Base-by-base conservation (phyloP, 64 coral and sea anemone genomes). In the Montipora cactus region DNA sequence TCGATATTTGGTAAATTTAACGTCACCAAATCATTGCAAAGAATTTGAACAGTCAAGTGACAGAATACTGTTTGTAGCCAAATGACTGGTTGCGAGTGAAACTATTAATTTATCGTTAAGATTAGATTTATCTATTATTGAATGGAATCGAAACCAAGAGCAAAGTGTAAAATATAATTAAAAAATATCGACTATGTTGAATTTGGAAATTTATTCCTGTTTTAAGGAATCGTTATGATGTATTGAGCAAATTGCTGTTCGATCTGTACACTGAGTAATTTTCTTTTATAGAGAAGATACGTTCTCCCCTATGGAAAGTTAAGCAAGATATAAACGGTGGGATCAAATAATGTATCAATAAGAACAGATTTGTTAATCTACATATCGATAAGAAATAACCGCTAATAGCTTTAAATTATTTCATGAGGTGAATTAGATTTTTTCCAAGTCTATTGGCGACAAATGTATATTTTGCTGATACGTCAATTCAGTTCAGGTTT, bases 311-410 rank as follows among this genome's bases (percentile, higher is more conserved):
- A 13, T 48, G 13, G 47, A 49, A 64, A 78, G 47, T 49, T 7
- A 8, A 21, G 51, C 28, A 23, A 71, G 45, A 8, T 20, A 86
- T 47, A 62, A 49, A 70, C 49, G 8, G 64, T 21, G 66, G 82
- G 47, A 71, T 59, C 21, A 84, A 86, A 86, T n/a, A 44, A 86
- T 71, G 47, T 86, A 86, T 86, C 9, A 86, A 70, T 86, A 71
- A 50, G 70, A 71, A 86, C 64, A 86, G 66, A 86, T 86, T 86
- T 86, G 44, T 49, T 72, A 86, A 86, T 70, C 66, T 49, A 86
- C 82, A 21, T 48, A 71, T 49, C 49, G 55, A 84, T 21, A 67
- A 67, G 81, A 84, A 67, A 23, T 28, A 5, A 67, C 16, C 37
- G 45, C 11, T 66, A 86, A 47, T 50, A 50, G 82, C 46, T 86